phyloP scores from a whole-genome alignment of 1,140 invertebrate genomes.

The Yoshiicerus persimilis region DNA sequence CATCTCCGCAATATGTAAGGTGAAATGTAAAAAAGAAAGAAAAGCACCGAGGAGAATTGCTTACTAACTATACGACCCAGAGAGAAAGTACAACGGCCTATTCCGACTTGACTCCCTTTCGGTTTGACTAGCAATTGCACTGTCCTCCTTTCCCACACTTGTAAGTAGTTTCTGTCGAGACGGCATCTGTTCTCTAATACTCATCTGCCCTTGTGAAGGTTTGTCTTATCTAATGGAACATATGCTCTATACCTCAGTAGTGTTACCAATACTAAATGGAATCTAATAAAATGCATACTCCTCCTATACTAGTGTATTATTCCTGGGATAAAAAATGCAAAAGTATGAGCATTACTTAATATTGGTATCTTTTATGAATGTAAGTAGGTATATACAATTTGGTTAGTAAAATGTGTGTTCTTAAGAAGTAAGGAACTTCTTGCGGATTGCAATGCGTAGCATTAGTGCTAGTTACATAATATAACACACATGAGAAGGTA shows the following conservation, averaged over 20 bases:
- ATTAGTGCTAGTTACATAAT: no score
- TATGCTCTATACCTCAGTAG: no score
- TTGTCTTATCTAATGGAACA: background rate
- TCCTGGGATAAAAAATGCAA: background rate
- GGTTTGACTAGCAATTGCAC: background rate
- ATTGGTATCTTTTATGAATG: background rate
- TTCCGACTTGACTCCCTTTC: background rate
- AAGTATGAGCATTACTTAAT: background rate
- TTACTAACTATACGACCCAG: background rate
- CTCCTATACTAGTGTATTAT: background rate
- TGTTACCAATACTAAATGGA: background rate
- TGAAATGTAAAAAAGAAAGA: background rate
- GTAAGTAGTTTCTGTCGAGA: background rate
- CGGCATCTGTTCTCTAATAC: background rate
- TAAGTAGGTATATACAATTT: background rate
- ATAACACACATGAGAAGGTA: background rate
- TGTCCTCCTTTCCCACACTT: background rate
- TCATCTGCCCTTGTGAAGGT: background rate
- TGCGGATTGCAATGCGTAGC: background rate
- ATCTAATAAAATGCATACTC: background rate
- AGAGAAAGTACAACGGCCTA: background rate
- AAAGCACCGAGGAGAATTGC: background rate
- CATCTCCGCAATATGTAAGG: background rate
- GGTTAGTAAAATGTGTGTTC: background rate
- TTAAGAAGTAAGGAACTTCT: background rate